Conservation (phyloP, 37 sponge, comb jelly and placozoan species). For the Lycopodina hypogea region DNA sequence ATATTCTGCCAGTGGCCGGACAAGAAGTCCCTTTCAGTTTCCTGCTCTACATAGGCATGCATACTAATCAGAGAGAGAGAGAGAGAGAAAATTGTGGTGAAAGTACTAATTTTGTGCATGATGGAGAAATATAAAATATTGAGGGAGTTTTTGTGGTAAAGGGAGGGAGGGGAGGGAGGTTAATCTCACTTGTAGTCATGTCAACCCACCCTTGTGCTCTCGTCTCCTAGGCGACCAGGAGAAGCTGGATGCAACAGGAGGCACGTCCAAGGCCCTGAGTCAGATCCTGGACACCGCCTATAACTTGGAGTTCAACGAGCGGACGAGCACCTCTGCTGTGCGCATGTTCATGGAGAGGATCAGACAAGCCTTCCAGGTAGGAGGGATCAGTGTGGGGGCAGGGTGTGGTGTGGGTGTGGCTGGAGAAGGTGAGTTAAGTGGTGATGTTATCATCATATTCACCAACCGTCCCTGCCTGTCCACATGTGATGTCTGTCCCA, state of each 20-base stretch:
- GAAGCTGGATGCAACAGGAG: background rate
- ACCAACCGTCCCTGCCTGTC: no score
- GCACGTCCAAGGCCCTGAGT: constrained; percentile 48
- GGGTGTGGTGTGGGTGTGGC: constrained; percentile 2
- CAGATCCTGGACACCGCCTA: constrained; percentile 88
- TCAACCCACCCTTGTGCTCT: background rate
- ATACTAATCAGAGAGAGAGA: no score
- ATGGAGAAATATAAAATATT: no score
- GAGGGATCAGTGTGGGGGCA: background rate
- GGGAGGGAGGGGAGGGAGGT: no score
- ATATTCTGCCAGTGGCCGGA: no score
- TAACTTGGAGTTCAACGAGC: constrained; percentile 78
- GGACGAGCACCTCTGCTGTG: constrained; percentile 79
- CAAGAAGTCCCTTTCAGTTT: no score
- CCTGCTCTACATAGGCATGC: no score
- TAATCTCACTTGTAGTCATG: no score
- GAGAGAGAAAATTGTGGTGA: no score
- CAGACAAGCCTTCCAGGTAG: constrained; percentile 62
- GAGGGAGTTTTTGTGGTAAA: no score
- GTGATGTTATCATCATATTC: background rate
- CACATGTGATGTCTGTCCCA: background rate
- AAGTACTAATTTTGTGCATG: no score
- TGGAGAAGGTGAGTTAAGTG: background rate
- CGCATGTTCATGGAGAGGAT: constrained; percentile 73
- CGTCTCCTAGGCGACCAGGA: background rate